Evolutionary conservation across 2,113 vertebrate species (phyloP).

Genomic region (Amazona guildingii): DNA sequence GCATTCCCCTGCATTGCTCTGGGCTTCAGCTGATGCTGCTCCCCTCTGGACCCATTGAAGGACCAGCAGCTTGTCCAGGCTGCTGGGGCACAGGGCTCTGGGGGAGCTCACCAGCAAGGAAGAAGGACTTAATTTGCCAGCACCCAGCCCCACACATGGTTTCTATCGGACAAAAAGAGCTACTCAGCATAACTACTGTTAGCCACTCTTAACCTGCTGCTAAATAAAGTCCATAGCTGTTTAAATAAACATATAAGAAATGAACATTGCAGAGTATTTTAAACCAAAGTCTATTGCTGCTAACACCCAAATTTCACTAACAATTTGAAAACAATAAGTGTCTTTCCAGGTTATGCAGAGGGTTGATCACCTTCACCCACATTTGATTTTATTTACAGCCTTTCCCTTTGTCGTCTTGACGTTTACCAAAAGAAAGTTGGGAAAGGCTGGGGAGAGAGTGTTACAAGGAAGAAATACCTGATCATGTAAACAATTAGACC

Average conservation of each 20-base stretch:
- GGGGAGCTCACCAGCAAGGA: rapidly evolving
- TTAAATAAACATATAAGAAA: background rate
- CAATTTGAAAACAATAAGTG: conserved; percentile 9
- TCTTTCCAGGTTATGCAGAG: background rate
- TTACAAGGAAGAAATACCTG: conserved; percentile 53
- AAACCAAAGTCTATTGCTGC: background rate
- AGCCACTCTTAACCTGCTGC: background rate
- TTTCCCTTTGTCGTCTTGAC: background rate
- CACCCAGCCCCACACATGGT: rapidly evolving
- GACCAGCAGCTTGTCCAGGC: background rate
- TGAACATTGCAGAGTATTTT: background rate
- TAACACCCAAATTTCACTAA: background rate
- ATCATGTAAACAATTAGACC: conserved; percentile 76
- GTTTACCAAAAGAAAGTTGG: background rate
- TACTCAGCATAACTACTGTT: background rate
- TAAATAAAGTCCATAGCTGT: background rate
- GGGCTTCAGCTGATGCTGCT: background rate
- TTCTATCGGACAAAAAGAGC: background rate
- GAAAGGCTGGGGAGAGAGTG: background rate
- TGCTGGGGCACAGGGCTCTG: no score
- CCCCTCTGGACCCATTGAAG: no score
- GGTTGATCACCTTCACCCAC: background rate
- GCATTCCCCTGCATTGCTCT: background rate
- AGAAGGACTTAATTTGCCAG: rapidly evolving
- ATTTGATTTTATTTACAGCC: conserved; percentile 31